Base-by-base conservation (phyloP, 2,797 vertebrate species). In the Bovichtus variegatus region DNA sequence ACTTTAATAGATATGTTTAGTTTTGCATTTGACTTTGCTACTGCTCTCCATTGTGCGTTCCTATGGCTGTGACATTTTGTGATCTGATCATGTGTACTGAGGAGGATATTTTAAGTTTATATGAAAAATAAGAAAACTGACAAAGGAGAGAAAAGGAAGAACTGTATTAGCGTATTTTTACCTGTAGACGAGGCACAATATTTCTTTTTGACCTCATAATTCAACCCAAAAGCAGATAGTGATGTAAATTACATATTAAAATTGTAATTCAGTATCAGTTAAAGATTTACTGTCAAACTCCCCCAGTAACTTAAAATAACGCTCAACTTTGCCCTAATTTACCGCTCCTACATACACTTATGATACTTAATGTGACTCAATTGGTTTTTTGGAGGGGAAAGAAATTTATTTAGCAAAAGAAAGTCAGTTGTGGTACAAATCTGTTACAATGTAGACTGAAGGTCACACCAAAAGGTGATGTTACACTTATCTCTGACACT, bases 21-120 rank as follows among this genome's bases (percentile, higher is more conserved):
- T 86, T 88, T 89, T 82, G 78, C 78, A 80, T 87, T 88, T 76
- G 72, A 84, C 77, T 90, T 89, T 81, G 81, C 75, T 81, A 76
- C 86, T 7, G 71, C 74, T 88, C 80, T 71, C 79, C 75, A 67
- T 70, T 86, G 87, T 92, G 80, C 88, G 82, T 86, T 80, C 50
- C 63, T 82, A 58, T 81, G 53, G 72, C 80, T 81, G 83, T 89
- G 75, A 81, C 55, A 71, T 82, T 86, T 88, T 86, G 75, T 86
- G 68, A 86, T 78, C 51, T 68, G 75, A 86, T 71, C 21, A 64
- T 43, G 44, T 67, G 63, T 57, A 76, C 60, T 59, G 46, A 82
- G 34, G 53, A 68, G 27, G 58, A 67, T 69, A 59, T 74, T 71
- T 79, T 71, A 60, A 2, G 51, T 74, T 85, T 74, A 16, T 74